phyloP scores from a whole-genome alignment of 2,113 vertebrate genomes.

The Pachycephala philippinensis region DNA sequence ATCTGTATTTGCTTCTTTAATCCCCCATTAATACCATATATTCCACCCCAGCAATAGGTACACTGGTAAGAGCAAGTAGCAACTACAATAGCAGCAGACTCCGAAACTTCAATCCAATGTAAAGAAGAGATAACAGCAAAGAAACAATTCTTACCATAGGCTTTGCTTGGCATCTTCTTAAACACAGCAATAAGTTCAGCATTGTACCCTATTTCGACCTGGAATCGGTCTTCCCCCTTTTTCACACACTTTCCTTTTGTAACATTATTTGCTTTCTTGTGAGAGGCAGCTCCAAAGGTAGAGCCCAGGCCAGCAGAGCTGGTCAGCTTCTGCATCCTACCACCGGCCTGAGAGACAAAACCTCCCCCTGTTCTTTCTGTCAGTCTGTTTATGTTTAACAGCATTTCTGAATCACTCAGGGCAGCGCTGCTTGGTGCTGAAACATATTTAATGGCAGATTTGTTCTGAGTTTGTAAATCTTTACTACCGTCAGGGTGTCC shows the following conservation, averaged over 20 bases:
- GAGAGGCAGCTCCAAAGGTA: neutral
- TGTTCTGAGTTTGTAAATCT: neutral
- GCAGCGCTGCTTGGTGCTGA: accelerated
- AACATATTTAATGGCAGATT: neutral
- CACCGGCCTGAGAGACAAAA: neutral
- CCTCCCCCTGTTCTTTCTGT: neutral
- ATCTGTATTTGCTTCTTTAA: neutral
- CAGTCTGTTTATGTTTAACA: neutral
- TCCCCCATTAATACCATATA: neutral
- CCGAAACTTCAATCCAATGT: neutral
- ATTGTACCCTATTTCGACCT: conserved; percentile 86
- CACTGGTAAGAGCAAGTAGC: neutral
- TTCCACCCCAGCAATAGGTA: neutral
- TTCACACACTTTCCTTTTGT: conserved; percentile 79
- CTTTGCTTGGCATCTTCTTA: conserved; percentile 86
- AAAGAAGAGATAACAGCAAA: neutral
- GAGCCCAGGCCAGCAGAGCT: neutral
- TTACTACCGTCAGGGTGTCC: neutral
- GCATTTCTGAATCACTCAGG: neutral
- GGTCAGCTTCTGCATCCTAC: neutral
- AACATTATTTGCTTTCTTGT: conserved; percentile 61
- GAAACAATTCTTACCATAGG: conserved; percentile 78
- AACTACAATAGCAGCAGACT: neutral
- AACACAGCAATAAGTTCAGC: conserved; percentile 84
- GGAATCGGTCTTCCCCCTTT: conserved; percentile 80